Evolutionary conservation across 2,113 vertebrate species (phyloP), one percentile per base, ranked within the genome.

Genomic region (Herpailurus yagouaroundi): DNA sequence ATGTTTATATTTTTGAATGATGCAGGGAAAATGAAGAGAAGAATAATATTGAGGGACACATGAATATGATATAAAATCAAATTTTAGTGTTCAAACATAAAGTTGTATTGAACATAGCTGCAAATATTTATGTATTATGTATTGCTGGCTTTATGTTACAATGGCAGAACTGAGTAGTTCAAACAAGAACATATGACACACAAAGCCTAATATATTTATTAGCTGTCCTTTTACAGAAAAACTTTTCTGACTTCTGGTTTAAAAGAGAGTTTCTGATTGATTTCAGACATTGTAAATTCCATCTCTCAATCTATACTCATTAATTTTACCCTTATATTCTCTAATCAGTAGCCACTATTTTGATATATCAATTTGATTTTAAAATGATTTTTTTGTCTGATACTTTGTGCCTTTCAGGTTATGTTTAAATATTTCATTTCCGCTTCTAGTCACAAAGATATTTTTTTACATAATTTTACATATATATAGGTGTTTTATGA

Each of bases 1-100:
- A 29, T 87, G 21, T 71, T 88, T 71, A 84, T 14, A 63, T 91
- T 79, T 95, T 91, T 38, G 60, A 86, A 77, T 79, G 38, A 91
- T 69, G 8, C 23, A 33, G 31, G 11, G 48, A 50, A 94, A 79
- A 57, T 38, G 10, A 68, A 69, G n/a, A 63, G 21, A 85, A 95
- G 25, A 89, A 36, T 48, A 50, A 66, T 77, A 85, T 57, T 85
- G 57, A 50, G 50, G 38, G 71, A 60, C 48, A 48, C 29, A 36
- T 48, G 31, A 48, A 60, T 25, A 85, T 79, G 48, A 86, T 7
- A 29, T 50, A 27, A 85, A 91, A 77, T 85, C 16, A n/a, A 60
- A 91, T 68, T 85, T 91, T 69, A 60, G 48, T 95, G 52, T 38
- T 18, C 12, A 27, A 82, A 52, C 88, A 60, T 81, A 79, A 95